Evolutionary conservation across 2,888 invertebrate species (phyloP).

Genomic region (Bedellia somnulentella): DNA sequence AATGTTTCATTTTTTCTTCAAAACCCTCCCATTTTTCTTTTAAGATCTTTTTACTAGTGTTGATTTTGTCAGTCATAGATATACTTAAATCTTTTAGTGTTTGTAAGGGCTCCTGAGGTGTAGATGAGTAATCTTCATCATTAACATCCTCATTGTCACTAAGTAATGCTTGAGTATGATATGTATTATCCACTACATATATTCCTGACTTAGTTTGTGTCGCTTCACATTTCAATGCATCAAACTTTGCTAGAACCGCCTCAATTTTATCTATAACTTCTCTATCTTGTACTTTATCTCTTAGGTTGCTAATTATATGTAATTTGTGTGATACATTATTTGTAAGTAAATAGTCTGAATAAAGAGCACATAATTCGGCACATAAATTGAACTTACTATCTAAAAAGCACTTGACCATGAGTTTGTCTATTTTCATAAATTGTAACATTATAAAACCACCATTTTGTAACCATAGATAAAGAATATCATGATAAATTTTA

Average conservation of each 20-base stretch:
- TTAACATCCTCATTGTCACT: conserved; percentile 21
- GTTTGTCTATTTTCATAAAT: conserved; percentile 62
- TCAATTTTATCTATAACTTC: conserved; percentile 40
- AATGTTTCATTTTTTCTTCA: conserved; percentile 51
- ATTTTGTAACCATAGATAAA: conserved; percentile 66
- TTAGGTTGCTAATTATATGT: conserved; percentile 51
- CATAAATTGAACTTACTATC: conserved; percentile 64
- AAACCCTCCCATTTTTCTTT: conserved; percentile 59
- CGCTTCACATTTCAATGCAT: conserved; percentile 31
- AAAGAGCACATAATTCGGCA: conserved; percentile 58
- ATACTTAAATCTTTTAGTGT: conserved; percentile 51
- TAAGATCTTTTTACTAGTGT: conserved; percentile 50
- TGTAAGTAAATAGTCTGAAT: conserved; percentile 50
- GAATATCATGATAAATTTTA: conserved; percentile 57
- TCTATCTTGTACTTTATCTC: conserved; percentile 41
- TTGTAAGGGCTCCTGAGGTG: conserved; percentile 42
- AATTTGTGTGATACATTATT: conserved; percentile 48
- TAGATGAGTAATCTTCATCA: conserved; percentile 34
- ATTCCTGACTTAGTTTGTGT: conserved; percentile 60
- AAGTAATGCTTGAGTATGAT: conserved; percentile 27
- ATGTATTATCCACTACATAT: conserved; percentile 53
- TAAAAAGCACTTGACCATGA: conserved; percentile 63
- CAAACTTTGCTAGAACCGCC: conserved; percentile 32
- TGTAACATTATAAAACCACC: conserved; percentile 60
- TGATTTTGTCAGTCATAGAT: conserved; percentile 54